phyloP scores from a whole-genome alignment of 2,113 vertebrate genomes.

The Gnathonemus longibarbis region DNA sequence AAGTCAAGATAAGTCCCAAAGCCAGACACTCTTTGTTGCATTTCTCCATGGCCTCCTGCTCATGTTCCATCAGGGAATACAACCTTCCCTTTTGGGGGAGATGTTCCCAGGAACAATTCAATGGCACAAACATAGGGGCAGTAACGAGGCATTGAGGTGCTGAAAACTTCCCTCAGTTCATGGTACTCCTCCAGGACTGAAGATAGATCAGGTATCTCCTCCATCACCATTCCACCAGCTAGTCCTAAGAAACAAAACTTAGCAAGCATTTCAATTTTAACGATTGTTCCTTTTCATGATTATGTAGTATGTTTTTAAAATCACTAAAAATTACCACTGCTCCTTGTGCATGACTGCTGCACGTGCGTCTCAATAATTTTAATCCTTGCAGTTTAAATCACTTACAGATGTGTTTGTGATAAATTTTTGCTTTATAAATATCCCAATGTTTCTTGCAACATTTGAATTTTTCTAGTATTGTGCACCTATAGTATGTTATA shows the following conservation, averaged over 20 bases:
- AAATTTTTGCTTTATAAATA: background rate
- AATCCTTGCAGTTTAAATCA: background rate
- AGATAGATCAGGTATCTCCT: background rate
- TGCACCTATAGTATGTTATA: background rate
- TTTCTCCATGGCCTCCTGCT: background rate
- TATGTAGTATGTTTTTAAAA: too few relatives aligned
- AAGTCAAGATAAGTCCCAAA: too few relatives aligned
- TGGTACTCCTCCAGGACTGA: background rate
- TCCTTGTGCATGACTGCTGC: background rate
- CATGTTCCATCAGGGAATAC: background rate
- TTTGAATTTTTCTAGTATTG: background rate
- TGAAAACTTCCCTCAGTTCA: background rate
- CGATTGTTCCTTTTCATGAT: too few relatives aligned
- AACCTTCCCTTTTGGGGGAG: background rate
- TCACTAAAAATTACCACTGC: too few relatives aligned
- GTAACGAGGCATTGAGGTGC: background rate
- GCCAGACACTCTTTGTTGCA: background rate
- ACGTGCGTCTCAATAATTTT: background rate
- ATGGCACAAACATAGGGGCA: background rate
- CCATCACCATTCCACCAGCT: background rate
- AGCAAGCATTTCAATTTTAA: too few relatives aligned
- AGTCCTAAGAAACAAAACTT: background rate
- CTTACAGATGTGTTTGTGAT: background rate
- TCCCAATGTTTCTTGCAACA: background rate
- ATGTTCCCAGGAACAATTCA: background rate